Base-by-base conservation (phyloP, 1,140 invertebrate genomes). In the Orchestia grillus region DNA sequence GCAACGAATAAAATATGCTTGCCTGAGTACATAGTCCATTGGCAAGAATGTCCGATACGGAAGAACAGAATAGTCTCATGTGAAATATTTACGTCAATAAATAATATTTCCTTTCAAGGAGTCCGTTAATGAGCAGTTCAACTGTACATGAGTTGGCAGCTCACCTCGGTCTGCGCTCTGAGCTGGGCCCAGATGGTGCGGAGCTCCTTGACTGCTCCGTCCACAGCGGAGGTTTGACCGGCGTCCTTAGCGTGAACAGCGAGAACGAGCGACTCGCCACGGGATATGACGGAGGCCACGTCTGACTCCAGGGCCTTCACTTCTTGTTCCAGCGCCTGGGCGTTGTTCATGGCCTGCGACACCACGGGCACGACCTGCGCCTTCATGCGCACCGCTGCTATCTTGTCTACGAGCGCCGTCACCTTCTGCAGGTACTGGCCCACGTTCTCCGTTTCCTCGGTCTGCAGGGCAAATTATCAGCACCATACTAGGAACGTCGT, bases 251-350 rank as follows among this genome's bases (percentile, higher is more conserved):
- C 97, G 97, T 98, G 98, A 0, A 98, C 98, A 96, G 98, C 98
- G 96, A 98, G 97, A 0, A 98, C 98, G 57, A 99, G 97, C 90
- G 98, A 98, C 97, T 99, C 98, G 0, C 98, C 98, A 97, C 98
- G 98, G 36, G 98, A 98, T 91, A 99, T 98, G 41, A 98, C 97
- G 90, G 98, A 98, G 28, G 98, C 98, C 95, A 98, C 98, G 97
- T 98, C 98, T 0, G 98, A 98, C 15, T 98, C 98, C 96, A 98
- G 97, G 92, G 97, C 97, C 47, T 98, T 98, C 57, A 98, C 97
- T 97, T 98, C 98, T 96, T 98, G 96, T 47, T 97, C 97, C 47
- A 97, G 41, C 40, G 96, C 91, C 96, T 96, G 45, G 0, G 96
- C 97, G 41, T 96, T 96, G 87, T 96, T 96, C 40, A 23, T 44